phyloP scores from a whole-genome alignment of 2,797 vertebrate species.

The Enteromius fasciolatus region DNA sequence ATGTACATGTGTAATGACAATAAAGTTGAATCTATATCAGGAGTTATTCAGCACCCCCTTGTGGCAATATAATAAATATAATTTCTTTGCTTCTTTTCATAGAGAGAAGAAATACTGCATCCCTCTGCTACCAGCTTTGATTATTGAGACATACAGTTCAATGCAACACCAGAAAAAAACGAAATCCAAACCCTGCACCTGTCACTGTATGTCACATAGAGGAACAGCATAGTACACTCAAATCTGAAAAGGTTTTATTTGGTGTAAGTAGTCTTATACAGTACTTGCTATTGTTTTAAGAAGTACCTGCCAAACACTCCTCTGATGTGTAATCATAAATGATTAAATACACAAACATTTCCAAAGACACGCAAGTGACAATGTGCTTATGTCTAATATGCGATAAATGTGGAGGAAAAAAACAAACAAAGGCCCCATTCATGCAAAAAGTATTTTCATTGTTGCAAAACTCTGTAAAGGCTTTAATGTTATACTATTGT shows the following conservation, averaged over 20 bases:
- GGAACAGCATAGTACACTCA: conserved; percentile 4
- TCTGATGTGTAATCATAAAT: conserved; percentile 26
- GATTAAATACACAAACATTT: conserved; percentile 29
- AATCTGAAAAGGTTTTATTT: background rate
- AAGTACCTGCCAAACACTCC: conserved; percentile 46
- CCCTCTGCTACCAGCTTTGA: conserved; percentile 54
- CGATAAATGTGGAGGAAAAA: conserved; percentile 9
- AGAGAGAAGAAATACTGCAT: conserved; percentile 71
- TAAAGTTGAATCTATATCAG: no score
- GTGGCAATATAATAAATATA: background rate
- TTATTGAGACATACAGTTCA: conserved; percentile 51
- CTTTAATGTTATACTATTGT: conserved; percentile 19
- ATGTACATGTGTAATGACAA: no score
- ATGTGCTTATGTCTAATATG: conserved; percentile 22
- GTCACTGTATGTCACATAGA: background rate
- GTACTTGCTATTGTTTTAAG: conserved; percentile 39
- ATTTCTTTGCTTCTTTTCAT: conserved; percentile 45
- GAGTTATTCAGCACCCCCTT: background rate
- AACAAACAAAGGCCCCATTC: conserved; percentile 4
- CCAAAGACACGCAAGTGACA: conserved; percentile 18
- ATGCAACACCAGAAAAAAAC: background rate
- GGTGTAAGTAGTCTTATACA: conserved; percentile 44
- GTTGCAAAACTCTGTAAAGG: conserved; percentile 32
- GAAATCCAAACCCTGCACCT: background rate
- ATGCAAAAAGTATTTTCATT: conserved; percentile 27